Percentiles rank a stretch among this genome's conserved stretches.
Evolutionary conservation across 2,797 vertebrate genomes (phyloP).

Genomic region (Sylvia borin): DNA sequence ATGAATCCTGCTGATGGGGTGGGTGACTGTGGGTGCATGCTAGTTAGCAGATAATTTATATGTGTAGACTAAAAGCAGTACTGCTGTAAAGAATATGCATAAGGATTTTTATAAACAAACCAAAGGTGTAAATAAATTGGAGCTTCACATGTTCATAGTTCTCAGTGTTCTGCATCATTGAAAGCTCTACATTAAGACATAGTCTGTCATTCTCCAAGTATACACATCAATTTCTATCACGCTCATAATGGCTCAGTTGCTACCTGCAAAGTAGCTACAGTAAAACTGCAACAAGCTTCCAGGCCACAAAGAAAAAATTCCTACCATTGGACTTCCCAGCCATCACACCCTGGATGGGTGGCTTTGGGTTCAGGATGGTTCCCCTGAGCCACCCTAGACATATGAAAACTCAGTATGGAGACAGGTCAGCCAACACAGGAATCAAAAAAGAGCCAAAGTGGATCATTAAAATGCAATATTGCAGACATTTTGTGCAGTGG

Average conservation of each 20-base stretch:
- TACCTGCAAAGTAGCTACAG: neutral
- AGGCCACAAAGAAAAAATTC: neutral
- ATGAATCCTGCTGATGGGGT: neutral
- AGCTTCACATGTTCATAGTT: neutral
- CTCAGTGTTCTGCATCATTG: neutral
- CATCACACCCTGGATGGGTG: no score
- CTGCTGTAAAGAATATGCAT: neutral
- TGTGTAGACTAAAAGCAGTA: neutral
- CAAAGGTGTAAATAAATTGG: constrained; percentile 27
- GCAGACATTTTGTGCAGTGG: neutral
- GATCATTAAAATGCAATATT: neutral
- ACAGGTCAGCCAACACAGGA: neutral
- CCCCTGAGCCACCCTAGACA: neutral
- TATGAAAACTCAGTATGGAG: neutral
- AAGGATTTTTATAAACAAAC: constrained; percentile 31
- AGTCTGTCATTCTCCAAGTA: neutral
- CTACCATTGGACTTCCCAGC: neutral
- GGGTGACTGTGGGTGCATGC: neutral
- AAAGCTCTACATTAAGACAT: neutral
- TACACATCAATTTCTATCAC: neutral
- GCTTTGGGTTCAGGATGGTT: neutral
- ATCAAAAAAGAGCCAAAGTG: neutral
- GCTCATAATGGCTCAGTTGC: neutral
- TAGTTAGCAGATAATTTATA: neutral
- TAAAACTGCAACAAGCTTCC: neutral